phyloP scores from a whole-genome alignment of 1,140 invertebrate genomes.

The Drosophila persimilis region DNA sequence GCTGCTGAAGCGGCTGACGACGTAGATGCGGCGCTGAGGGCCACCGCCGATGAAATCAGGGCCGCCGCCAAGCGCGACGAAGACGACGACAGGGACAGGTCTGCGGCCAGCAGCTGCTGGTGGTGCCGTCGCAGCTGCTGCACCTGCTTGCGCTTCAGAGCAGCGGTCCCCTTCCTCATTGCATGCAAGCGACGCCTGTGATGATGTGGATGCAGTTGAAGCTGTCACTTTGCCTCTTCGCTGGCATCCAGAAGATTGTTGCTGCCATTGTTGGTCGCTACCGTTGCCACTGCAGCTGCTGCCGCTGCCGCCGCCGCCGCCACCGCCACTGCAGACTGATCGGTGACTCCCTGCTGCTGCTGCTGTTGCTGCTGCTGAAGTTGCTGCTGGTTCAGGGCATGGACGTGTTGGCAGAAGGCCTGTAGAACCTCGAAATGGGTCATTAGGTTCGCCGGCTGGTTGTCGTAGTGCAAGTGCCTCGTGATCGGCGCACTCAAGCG shows the following conservation, averaged over 20 bases:
- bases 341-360: conserved; percentile 44
- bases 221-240: conserved; percentile 82
- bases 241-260: conserved; percentile 64
- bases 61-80: conserved; percentile 67
- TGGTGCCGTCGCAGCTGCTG: conserved; percentile 66
- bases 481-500: conserved; percentile 86
- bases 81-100: conserved; percentile 47
- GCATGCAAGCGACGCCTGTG: conserved; percentile 76
- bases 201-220: conserved; percentile 74
- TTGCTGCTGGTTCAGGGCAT: conserved; percentile 73
- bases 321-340: conserved; percentile 18
- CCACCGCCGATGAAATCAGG: conserved; percentile 68
- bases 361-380: conserved; percentile 53
- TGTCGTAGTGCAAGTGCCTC: conserved; percentile 87
- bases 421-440: conserved; percentile 89
- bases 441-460: conserved; percentile 85
- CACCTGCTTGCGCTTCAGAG: conserved; percentile 66
- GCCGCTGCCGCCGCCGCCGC: conserved; percentile 1
- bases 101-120: conserved; percentile 57
- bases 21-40: conserved; percentile 58
- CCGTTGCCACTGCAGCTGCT: conserved; percentile 39
- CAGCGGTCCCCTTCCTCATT: conserved; percentile 68
- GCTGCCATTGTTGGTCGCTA: conserved; percentile 44
- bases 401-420: conserved; percentile 84
- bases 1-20: conserved; percentile 44